A percentile compares a stretch with the other conserved stretches of the same genome.
phyloP scores from a whole-genome alignment of 2,888 invertebrate genomes.

The Melinaea menophilus region DNA sequence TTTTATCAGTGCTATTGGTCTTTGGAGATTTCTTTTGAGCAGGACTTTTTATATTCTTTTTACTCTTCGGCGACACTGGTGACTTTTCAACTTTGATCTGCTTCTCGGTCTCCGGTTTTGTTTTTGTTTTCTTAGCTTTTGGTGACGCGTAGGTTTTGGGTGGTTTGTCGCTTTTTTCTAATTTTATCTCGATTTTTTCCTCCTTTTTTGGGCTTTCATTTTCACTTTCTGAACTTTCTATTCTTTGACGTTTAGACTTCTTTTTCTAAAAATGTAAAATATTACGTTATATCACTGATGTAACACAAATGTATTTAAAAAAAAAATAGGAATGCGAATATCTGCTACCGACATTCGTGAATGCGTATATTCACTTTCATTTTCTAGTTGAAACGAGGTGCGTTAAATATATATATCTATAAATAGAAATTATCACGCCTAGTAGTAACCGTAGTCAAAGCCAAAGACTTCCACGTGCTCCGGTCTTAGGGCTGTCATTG shows the following conservation, averaged over 20 bases:
- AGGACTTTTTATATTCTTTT: constrained; percentile 21
- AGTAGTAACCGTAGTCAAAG: no score
- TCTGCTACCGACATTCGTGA: neutral
- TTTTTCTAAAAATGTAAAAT: constrained; percentile 45
- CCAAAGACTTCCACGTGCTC: no score
- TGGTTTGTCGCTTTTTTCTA: constrained; percentile 39
- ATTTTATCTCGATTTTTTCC: constrained; percentile 39
- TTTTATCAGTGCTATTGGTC: constrained; percentile 28
- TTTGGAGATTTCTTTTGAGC: constrained; percentile 15
- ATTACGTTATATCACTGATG: neutral
- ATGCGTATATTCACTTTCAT: no score
- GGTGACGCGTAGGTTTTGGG: constrained; percentile 57
- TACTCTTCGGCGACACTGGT: constrained; percentile 26
- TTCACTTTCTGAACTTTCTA: constrained; percentile 65
- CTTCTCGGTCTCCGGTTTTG: constrained; percentile 22
- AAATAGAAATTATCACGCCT: no score
- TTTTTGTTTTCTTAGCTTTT: constrained; percentile 46
- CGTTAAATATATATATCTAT: no score
- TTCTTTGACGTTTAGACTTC: constrained; percentile 58
- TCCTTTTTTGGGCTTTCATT: constrained; percentile 35
- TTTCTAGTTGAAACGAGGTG: no score
- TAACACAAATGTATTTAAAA: neutral
- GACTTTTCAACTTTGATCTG: constrained; percentile 29
- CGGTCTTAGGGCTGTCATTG: no score
- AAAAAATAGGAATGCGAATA: constrained; percentile 1